Percentiles rank a stretch among this genome's conserved stretches.
These are phyloP conservation scores for Cephus cinctus DNA, from an alignment of 1,140 invertebrate genomes.

Conservation along the genomic window DNA sequence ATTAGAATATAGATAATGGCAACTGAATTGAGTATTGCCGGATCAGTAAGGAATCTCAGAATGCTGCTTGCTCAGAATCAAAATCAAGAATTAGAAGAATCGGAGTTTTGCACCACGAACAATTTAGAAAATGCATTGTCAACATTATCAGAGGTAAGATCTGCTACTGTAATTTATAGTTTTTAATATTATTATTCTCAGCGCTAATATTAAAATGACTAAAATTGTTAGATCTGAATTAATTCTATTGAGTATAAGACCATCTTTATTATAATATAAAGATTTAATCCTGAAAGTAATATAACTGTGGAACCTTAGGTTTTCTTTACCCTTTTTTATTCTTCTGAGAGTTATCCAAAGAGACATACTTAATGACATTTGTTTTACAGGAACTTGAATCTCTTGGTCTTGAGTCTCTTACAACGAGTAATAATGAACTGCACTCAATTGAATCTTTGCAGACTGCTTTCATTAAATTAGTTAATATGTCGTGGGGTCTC, in stretches of 20 bases:
- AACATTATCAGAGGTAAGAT: constrained; percentile 24
- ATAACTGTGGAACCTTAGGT: too few species aligned
- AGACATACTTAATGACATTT: neutral
- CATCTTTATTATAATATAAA: neutral
- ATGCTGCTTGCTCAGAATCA: constrained; percentile 9
- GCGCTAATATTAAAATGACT: neutral
- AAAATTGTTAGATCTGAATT: too few species aligned
- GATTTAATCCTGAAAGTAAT: neutral
- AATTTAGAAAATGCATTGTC: constrained; percentile 25
- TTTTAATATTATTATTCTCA: neutral
- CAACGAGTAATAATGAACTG: neutral
- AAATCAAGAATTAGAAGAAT: constrained; percentile 9
- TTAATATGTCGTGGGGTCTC: constrained; percentile 29
- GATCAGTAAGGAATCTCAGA: constrained; percentile 15
- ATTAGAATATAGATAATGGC: constrained; percentile 13
- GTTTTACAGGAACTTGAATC: constrained; percentile 28
- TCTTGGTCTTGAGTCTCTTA: constrained; percentile 12
- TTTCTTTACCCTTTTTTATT: neutral
- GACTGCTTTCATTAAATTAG: constrained; percentile 16
- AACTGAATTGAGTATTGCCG: constrained; percentile 10
- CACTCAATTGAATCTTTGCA: constrained; percentile 15
- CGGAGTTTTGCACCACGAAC: constrained; percentile 24
- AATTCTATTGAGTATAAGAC: neutral
- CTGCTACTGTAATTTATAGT: neutral
- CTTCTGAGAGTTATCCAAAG: neutral